phyloP scores from a whole-genome alignment of 2,797 vertebrate species.

The Pipistrellus kuhlii region DNA sequence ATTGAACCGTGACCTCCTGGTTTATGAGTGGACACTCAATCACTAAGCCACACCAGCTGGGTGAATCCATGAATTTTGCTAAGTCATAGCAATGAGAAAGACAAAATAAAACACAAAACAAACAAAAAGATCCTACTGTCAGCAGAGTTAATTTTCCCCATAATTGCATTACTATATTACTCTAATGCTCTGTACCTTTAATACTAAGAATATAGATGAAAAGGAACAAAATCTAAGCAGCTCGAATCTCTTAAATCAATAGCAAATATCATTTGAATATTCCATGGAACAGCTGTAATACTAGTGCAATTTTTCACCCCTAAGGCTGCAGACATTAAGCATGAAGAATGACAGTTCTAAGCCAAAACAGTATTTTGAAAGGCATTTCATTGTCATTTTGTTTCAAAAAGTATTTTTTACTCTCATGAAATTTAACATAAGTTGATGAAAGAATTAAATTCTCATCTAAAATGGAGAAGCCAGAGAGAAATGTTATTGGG shows the following conservation, averaged over 20 bases:
- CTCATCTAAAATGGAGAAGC: slow-evolving; percentile 20
- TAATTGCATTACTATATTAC: neutral
- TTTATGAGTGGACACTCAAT: too few relatives aligned
- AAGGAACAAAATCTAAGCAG: slow-evolving; percentile 52
- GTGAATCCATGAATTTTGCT: slow-evolving; percentile 6
- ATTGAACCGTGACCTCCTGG: too few relatives aligned
- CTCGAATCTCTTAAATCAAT: slow-evolving; percentile 67
- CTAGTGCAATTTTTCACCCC: slow-evolving; percentile 64
- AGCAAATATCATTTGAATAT: slow-evolving; percentile 72
- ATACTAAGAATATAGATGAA: slow-evolving; percentile 58
- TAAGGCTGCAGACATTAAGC: slow-evolving; percentile 45
- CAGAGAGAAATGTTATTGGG: neutral
- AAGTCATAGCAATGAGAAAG: neutral
- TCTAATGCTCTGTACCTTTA: slow-evolving; percentile 35
- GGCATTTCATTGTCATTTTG: slow-evolving; percentile 53
- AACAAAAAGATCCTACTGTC: neutral
- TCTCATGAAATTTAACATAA: slow-evolving; percentile 60
- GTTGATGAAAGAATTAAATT: slow-evolving; percentile 55
- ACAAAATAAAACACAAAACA: too few relatives aligned
- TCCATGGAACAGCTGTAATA: slow-evolving; percentile 64
- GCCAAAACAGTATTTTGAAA: slow-evolving; percentile 69
- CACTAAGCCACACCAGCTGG: too few relatives aligned
- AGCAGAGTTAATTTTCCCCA: neutral
- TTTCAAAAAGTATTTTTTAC: slow-evolving; percentile 64
- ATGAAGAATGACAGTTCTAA: slow-evolving; percentile 69